A percentile compares a stretch with the other conserved stretches of the same genome.
Conservation (phyloP, 2,113 vertebrate species). For the Muscicapa adusta region DNA sequence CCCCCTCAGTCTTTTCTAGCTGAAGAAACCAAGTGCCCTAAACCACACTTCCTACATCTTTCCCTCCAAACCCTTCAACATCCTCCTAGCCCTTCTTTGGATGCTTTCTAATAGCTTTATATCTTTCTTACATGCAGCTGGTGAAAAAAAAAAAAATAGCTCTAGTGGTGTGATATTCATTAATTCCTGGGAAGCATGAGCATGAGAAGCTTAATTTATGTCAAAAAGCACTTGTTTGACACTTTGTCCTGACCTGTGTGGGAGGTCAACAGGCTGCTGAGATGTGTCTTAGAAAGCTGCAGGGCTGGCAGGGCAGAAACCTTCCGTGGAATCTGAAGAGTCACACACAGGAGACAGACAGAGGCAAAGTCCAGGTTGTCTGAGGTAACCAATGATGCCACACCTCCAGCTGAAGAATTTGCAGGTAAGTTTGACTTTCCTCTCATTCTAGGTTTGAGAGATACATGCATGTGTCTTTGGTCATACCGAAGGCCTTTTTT, state of each 20-base stretch:
- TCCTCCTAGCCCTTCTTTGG: not conserved
- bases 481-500: not conserved
- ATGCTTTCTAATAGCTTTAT: not conserved
- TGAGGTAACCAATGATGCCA: not conserved
- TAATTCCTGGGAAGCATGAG: not conserved
- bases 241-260: not conserved
- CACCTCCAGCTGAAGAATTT: not conserved
- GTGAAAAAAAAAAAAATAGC: not conserved
- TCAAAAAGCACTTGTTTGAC: not conserved
- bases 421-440: not conserved
- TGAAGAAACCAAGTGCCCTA: not conserved
- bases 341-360: not conserved
- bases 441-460: not conserved
- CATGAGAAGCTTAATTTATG: not conserved
- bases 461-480: rapidly evolving
- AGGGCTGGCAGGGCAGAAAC: not conserved
- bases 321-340: not conserved
- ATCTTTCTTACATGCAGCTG: not conserved
- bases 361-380: not conserved
- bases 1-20: not conserved
- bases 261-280: not conserved
- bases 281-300: not conserved
- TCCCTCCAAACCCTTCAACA: not conserved
- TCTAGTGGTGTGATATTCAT: not conserved
- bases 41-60: not conserved